phyloP scores from a whole-genome alignment of 2,113 vertebrate species.

The Rhinolophus ferrumequinum region DNA sequence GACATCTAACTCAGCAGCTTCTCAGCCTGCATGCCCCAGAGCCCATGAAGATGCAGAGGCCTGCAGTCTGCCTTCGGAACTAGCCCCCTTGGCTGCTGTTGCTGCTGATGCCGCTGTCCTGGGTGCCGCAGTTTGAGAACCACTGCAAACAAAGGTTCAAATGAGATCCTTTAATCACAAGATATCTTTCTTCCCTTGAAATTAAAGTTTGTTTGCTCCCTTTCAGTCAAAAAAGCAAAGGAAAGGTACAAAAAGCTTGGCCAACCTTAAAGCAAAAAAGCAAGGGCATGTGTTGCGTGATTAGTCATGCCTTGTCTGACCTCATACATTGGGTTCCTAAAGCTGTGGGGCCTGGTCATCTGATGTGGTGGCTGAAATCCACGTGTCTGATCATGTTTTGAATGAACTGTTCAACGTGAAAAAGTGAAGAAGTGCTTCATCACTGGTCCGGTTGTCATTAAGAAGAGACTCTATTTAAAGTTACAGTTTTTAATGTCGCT shows the following conservation, averaged over 20 bases:
- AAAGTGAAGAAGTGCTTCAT: neutral
- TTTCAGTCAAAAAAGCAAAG: neutral
- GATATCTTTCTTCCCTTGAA: too few relatives aligned
- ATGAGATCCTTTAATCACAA: too few relatives aligned
- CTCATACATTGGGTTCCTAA: neutral
- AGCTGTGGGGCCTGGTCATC: neutral
- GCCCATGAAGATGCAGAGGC: neutral
- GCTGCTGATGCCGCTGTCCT: neutral
- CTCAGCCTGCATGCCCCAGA: neutral
- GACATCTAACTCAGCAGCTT: neutral
- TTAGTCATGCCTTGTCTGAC: neutral
- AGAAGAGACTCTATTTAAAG: neutral
- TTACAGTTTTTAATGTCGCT: neutral
- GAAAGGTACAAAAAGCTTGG: neutral
- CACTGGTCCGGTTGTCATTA: neutral
- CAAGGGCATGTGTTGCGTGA: neutral
- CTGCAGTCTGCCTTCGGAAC: neutral
- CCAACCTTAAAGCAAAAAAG: conserved; percentile 2
- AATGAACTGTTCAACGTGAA: neutral
- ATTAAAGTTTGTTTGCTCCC: neutral
- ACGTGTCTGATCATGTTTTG: neutral
- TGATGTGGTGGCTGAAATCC: neutral
- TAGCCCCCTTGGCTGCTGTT: neutral
- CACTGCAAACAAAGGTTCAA: too few relatives aligned
- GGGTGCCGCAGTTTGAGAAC: neutral